These are phyloP conservation scores for Megalonaias nervosa DNA, from an alignment of 1,140 invertebrate genomes.

Conservation along the genomic window DNA sequence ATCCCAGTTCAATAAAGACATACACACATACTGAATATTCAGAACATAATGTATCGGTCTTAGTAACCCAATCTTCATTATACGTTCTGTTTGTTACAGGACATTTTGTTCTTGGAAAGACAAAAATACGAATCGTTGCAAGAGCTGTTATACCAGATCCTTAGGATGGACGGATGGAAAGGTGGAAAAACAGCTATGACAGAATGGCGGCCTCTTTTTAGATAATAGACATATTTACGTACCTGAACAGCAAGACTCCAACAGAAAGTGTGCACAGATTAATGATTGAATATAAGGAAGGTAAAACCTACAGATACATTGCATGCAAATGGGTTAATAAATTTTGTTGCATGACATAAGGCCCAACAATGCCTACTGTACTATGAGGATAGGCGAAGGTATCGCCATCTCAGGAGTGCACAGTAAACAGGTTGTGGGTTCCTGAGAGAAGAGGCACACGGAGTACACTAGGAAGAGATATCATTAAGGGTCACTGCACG, in stretches of 20 bases:
- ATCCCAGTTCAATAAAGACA: too few species aligned
- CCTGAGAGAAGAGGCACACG: not conserved
- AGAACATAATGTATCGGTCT: not conserved
- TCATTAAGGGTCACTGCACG: constrained; percentile 15
- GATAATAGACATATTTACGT: constrained; percentile 13
- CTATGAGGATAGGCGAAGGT: constrained; percentile 21
- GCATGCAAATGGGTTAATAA: constrained; percentile 18
- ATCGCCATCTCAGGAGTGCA: constrained; percentile 26
- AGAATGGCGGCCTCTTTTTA: constrained; percentile 6
- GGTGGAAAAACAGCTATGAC: constrained; percentile 5
- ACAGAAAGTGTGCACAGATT: constrained; percentile 1
- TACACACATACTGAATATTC: not conserved
- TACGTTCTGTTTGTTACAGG: constrained; percentile 5
- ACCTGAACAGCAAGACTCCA: not conserved
- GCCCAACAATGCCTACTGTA: constrained; percentile 5
- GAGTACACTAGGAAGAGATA: constrained; percentile 1
- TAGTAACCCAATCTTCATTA: not conserved
- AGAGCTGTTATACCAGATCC: constrained; percentile 10
- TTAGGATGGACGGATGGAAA: not conserved
- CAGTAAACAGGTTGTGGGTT: constrained; percentile 23
- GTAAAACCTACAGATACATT: constrained; percentile 34
- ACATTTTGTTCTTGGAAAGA: constrained; percentile 25
- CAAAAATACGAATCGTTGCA: not conserved
- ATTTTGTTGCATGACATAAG: constrained; percentile 19
- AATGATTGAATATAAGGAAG: constrained; percentile 29